These are phyloP conservation scores for Pimephales promelas DNA, from an alignment of 2,113 vertebrate genomes.

Conservation along the genomic window DNA sequence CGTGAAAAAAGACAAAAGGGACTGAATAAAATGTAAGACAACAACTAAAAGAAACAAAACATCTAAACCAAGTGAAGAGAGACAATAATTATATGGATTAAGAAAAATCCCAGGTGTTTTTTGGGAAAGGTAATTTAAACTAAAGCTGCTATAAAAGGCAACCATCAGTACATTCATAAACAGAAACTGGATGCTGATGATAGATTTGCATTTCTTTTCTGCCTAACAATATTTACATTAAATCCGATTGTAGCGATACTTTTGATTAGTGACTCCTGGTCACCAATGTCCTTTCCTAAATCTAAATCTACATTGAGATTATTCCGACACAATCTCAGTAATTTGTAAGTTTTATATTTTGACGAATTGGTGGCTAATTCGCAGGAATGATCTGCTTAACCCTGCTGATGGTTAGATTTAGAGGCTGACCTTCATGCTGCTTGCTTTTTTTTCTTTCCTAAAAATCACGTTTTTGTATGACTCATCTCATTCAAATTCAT, in stretches of 20 bases:
- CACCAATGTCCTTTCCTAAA: background rate
- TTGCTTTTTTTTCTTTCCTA: background rate
- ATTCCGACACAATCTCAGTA: background rate
- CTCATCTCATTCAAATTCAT: background rate
- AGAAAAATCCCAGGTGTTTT: background rate
- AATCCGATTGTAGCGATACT: background rate
- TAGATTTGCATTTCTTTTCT: background rate
- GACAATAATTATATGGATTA: background rate
- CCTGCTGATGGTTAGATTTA: no score
- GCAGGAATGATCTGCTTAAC: background rate
- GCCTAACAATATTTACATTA: background rate
- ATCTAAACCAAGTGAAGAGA: background rate
- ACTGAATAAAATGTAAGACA: background rate
- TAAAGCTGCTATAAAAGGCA: background rate
- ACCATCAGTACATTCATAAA: background rate
- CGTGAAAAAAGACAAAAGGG: background rate
- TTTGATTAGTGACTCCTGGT: no score
- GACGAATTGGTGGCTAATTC: background rate
- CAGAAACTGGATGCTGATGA: background rate
- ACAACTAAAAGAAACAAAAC: background rate
- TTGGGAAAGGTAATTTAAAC: background rate
- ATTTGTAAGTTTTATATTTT: background rate
- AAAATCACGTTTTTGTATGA: background rate
- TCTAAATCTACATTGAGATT: background rate
- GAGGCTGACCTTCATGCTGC: background rate